Evolutionary conservation across 1,140 invertebrate species (phyloP).

Genomic region (Stegodyphus mimosarum): DNA sequence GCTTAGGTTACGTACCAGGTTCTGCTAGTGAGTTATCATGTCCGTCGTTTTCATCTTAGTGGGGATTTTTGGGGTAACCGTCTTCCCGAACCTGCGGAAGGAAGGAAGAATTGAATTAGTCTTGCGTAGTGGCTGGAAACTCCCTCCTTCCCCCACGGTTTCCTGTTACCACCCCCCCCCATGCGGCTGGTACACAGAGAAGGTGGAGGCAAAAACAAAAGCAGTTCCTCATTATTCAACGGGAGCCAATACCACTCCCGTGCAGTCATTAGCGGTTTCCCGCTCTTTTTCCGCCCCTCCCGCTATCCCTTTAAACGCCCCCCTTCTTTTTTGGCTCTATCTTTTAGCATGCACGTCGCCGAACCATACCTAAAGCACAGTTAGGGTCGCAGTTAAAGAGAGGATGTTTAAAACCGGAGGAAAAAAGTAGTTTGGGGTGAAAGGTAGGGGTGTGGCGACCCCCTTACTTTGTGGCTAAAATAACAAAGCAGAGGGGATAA

Average conservation of each 20-base stretch:
- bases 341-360: conserved; percentile 23
- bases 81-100: conserved; percentile 44
- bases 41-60: conserved; percentile 33
- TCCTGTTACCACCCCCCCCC: conserved; percentile 12
- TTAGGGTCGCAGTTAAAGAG: conserved; percentile 2
- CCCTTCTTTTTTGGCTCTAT: conserved; percentile 31
- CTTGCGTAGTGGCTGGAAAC: conserved; percentile 28
- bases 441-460: neutral
- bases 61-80: conserved; percentile 14
- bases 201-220: conserved; percentile 46
- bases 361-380: conserved; percentile 26
- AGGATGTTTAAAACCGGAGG: conserved; percentile 23
- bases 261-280: conserved; percentile 52
- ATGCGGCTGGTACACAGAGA: conserved; percentile 9
- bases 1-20: neutral
- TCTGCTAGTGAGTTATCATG: conserved; percentile 24
- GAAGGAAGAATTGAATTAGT: conserved; percentile 59
- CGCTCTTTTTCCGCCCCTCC: conserved; percentile 30
- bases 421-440: conserved; percentile 13
- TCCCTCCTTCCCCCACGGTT: neutral
- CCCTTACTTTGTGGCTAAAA: conserved; percentile 13
- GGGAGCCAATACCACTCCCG: conserved; percentile 53
- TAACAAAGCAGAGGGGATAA: conserved; percentile 25
- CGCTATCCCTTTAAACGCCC: neutral
- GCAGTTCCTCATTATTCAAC: conserved; percentile 54